Percentiles rank a stretch among this genome's conserved stretches.
phyloP scores from a whole-genome alignment of 1,140 invertebrate species.

The Drosophila quadrilineata region DNA sequence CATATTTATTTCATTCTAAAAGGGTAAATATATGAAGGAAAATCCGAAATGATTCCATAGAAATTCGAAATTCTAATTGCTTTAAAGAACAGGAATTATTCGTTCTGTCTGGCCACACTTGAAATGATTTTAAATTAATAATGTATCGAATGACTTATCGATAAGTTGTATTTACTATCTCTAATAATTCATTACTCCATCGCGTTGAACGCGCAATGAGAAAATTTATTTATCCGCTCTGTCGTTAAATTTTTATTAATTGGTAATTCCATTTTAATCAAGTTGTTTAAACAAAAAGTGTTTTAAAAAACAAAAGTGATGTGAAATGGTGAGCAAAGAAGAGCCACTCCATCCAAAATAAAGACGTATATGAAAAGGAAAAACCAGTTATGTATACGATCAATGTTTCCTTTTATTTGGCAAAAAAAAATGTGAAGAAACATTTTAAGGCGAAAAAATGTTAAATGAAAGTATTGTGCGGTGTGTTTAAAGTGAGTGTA shows the following conservation, averaged over 20 bases:
- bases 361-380: conserved; percentile 34
- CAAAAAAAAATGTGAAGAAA: conserved; percentile 28
- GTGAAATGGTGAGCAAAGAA: not conserved
- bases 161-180: not conserved
- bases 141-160: conserved; percentile 26
- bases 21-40: too few species aligned
- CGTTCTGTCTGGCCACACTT: not conserved
- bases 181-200: conserved; percentile 27
- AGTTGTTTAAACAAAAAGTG: conserved; percentile 21
- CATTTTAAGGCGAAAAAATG: conserved; percentile 45
- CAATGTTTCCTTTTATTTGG: conserved; percentile 56
- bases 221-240: conserved; percentile 8
- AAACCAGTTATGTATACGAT: conserved; percentile 63
- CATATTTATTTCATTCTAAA: too few species aligned
- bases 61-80: too few species aligned
- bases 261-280: not conserved
- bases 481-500: conserved; percentile 29
- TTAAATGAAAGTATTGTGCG: conserved; percentile 69
- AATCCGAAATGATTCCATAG: too few species aligned
- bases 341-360: conserved; percentile 8
- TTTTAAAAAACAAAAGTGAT: not conserved
- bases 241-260: conserved; percentile 6
- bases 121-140: not conserved
- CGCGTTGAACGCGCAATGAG: conserved; percentile 42
- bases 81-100: not conserved